Evolutionary conservation across 2,888 invertebrate genomes (phyloP), one percentile per base, ranked within the genome.

Genomic region (Dicyrtoma fusca): DNA sequence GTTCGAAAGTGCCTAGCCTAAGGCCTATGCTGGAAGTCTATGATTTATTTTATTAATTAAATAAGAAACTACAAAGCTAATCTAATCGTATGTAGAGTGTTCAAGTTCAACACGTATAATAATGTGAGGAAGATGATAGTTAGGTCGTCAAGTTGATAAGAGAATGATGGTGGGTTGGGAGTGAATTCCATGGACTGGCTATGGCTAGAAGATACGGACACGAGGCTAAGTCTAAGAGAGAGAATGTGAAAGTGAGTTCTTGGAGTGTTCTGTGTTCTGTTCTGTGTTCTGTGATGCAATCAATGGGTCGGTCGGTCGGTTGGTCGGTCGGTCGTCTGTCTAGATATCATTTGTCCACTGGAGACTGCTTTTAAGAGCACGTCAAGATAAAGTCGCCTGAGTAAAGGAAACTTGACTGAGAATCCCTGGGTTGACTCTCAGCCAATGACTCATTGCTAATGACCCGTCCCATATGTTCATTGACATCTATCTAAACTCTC

Each of bases 361-460:
- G 62, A 34, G 49, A 44, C 72, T 64, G 65, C 62, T 71, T 66
- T 74, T 74, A 71, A 71, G 68, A 63, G 66, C 62, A 66, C 44
- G 73, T 73, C 73, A 70, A 70, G 70, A 65, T 65, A 64, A 65
- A 73, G 64, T 65, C 64, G 26, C 45, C 51, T 73, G 51, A 61
- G 55, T 51, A 64, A 73, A n/a, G 53, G 69, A 17, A 17, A 34
- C 34, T 34, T 34, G 5, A n/a, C 17, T 49, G 49, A 4, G n/a
- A 49, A 49, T n/a, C 17, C 49, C 49, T 6, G 4, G n/a, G 14
- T 49, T 49, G 49, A 49, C n/a, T 49, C 17, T 42, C 61, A 65
- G 44, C 55, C 69, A 73, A 73, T 73, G 70, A 61, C 65, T 70
- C 70, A 70, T 64, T 69, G 26, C 59, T 73, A 73, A 73, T 73